Base-by-base conservation (phyloP, 2,888 invertebrate species). In the Gryllus longicercus region DNA sequence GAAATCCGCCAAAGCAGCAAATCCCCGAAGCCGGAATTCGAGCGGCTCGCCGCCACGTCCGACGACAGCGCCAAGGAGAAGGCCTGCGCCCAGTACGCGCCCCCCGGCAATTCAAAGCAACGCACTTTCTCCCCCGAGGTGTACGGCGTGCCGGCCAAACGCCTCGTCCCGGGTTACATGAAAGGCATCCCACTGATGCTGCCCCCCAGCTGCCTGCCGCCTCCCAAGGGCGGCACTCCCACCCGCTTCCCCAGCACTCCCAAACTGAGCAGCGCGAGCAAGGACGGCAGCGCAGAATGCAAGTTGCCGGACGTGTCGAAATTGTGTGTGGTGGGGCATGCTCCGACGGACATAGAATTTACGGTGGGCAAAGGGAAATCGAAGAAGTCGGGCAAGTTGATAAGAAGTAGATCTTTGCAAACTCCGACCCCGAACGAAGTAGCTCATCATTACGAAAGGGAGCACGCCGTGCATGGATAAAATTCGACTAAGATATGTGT, bases 361-460 rank as follows among this genome's bases (percentile, higher is more conserved):
- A 63, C 63, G 2, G 63, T 63, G 16, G 63, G 16, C 11, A 63
- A 63, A 63, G 63, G 63, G 8, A 63, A 18, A 63, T n/a, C 63
- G 1, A 63, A 63, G 63, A 63, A 63, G 12, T n/a, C 63, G 8
- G n/a, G n/a, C 63, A 63, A 63, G n/a, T n/a, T 63, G 14, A 63
- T n/a, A 63, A 63, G 63, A 63, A 63, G 63, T n/a, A 63, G n/a
- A 63, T 63, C 63, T 63, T n/a, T 63, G n/a, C 63, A 63, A 63
- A n/a, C 63, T 5, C n/a, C 63, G 16, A 38, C 38, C 5, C 38
- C 38, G 38, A 38, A 38, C 38, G 38, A 38, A 1, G 38, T 38
- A 8, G 38, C 38, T 8, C 38, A 38, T 8, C 38, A 38, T 38
- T 38, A 38, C 38, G 38, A 38, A 38, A 38, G 38, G 38, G 38